Evolutionary conservation across 1,140 invertebrate genomes (phyloP).

Genomic region (Spodoptera frugiperda): DNA sequence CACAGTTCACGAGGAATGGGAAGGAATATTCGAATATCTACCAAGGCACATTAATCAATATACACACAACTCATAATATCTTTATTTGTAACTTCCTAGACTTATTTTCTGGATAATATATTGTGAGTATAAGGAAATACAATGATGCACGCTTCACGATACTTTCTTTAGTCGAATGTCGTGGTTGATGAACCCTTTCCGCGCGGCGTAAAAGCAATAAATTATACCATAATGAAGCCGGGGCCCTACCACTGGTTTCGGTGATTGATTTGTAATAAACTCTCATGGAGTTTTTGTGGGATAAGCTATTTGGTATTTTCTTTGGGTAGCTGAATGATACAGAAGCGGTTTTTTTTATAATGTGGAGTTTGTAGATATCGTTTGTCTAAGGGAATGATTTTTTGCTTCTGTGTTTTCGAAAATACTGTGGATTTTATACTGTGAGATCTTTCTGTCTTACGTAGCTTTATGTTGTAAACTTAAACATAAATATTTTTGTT

Average conservation of each 20-base stretch:
- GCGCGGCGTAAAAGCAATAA: slow-evolving; percentile 54
- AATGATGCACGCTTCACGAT: slow-evolving; percentile 48
- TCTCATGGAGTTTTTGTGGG: neutral
- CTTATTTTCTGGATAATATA: slow-evolving; percentile 23
- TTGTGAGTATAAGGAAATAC: slow-evolving; percentile 36
- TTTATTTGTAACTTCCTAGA: neutral
- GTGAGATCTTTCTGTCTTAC: no score
- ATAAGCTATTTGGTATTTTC: neutral
- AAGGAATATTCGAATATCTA: neutral
- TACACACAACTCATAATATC: neutral
- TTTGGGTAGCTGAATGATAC: neutral
- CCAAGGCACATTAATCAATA: neutral
- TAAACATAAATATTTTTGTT: no score
- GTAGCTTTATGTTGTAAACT: no score
- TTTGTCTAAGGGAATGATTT: no score
- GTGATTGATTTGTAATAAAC: slow-evolving; percentile 30
- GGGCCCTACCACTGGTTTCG: slow-evolving; percentile 38
- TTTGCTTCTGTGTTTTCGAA: no score
- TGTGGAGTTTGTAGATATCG: no score
- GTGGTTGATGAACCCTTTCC: slow-evolving; percentile 61
- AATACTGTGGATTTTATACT: no score
- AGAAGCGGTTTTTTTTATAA: neutral
- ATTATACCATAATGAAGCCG: slow-evolving; percentile 58
- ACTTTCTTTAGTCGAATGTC: slow-evolving; percentile 50
- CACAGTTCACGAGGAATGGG: neutral